phyloP scores from a whole-genome alignment of 2,797 vertebrate genomes.

The Parotocinclus haroldoi region DNA sequence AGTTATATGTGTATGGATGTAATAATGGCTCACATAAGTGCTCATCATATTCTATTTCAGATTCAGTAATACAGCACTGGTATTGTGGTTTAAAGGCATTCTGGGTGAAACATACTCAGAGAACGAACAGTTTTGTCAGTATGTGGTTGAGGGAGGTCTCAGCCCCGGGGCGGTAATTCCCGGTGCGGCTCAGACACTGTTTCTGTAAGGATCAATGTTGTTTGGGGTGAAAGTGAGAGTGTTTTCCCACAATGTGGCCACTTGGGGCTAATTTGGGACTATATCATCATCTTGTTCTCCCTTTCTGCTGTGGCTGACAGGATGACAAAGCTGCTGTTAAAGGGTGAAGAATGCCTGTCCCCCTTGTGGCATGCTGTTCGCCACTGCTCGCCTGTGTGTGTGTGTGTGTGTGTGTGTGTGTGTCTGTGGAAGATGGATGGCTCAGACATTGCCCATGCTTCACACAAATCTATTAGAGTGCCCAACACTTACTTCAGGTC shows the following conservation, averaged over 20 bases:
- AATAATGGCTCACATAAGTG: not conserved
- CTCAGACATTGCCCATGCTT: not conserved
- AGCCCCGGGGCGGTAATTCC: constrained; percentile 11
- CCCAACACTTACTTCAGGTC: constrained; percentile 16
- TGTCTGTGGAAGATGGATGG: not conserved
- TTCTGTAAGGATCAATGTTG: constrained; percentile 16
- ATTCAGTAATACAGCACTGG: no score
- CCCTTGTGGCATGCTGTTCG: constrained; percentile 26
- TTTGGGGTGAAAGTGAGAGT: constrained; percentile 34
- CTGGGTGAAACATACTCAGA: not conserved
- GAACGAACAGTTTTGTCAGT: constrained; percentile 7
- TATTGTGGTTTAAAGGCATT: not conserved
- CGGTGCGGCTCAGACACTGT: constrained; percentile 5
- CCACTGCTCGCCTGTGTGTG: constrained; percentile 9
- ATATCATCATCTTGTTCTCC: constrained; percentile 27
- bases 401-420: not conserved
- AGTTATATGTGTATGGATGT: not conserved
- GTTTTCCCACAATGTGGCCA: constrained; percentile 15
- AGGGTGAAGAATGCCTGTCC: constrained; percentile 30
- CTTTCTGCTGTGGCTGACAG: constrained; percentile 48
- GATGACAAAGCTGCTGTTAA: constrained; percentile 46
- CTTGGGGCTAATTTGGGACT: constrained; percentile 40
- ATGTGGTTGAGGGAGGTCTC: constrained; percentile 6
- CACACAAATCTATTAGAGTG: not conserved
- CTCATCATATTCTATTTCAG: no score